Base-by-base conservation (phyloP, 2,113 vertebrate genomes). In the Alligator mississippiensis region DNA sequence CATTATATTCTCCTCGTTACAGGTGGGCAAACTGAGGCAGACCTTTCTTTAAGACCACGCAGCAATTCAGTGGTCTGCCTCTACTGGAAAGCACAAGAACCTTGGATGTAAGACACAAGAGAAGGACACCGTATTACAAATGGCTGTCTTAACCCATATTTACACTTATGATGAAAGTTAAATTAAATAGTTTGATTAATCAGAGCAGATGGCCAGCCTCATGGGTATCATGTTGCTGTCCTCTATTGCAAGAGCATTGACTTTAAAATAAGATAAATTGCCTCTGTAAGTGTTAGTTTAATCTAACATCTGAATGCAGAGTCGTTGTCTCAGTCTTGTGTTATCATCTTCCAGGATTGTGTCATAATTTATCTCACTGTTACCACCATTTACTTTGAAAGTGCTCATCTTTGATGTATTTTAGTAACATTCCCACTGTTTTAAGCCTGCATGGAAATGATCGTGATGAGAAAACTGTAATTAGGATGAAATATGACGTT, bases 111-210 rank as follows among this genome's bases (percentile, higher is more conserved):
- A 94, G 79, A 87, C 74, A 61, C 60, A 87, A 74, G 88, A 90
- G 90, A 91, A 93, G 80, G 77, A 91, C 80, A 86, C 88, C 93
- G 77, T 79, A 55, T 91, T 95, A 91, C 27, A 94, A 96, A 96
- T 94, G 59, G 72, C 85, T 90, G n/a, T 82, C 90, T 89, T 92
- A 93, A 85, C 87, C 90, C 82, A 75, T 92, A 92, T 93, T 93
- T n/a, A 15, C 89, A 86, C 80, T 89, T 93, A 87, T 95, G 85
- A 95, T 85, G 30, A 89, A 95, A 94, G 84, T 96, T 96, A 95
- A 95, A 95, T 93, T 93, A 93, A 96, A 91, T 82, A 82, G 88
- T 95, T 97, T 93, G 86, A 95, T 97, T 96, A 95, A 96, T 96
- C 89, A 90, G 87, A 93, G 87, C 95, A 93, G 94, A 96, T 95